Evolutionary conservation across 2,113 vertebrate genomes (phyloP), one percentile per base, ranked within the genome.

Genomic region (Nanorana parkeri): DNA sequence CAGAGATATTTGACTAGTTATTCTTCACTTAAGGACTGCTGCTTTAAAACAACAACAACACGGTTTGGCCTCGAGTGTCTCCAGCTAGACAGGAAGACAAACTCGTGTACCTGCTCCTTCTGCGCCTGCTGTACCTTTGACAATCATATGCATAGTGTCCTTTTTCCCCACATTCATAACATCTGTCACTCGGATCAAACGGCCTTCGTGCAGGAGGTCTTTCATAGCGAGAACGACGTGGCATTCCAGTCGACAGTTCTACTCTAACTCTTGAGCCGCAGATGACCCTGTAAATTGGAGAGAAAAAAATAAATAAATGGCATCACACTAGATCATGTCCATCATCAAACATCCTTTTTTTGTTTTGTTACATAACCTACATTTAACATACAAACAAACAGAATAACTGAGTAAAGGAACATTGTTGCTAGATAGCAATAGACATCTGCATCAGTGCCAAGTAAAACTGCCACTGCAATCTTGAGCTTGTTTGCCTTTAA

Each of bases 121-220:
- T 90, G 3, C 94, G 90, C 0, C 95, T 93, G 67, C 95, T 94
- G 87, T 95, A 96, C 71, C 95, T 95, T 68, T 95, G 95, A 71
- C 95, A 96, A 85, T 96, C 95, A 80, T 96, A 96, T 78, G 95
- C 95, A 88, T 96, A 96, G 91, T 96, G 95, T 84, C 95, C 95
- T 90, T 94, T 96, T 89, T 96, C 95, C 10, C 95, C 95, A 86
- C 95, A 96, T 73, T 96, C 95, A 67, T 96, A 96, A 84, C 95
- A 96, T 77, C 95, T 93, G 89, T 96, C 95, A 72, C 93, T 95
- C 2, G 95, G 95, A 88, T 96, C 95, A 83, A 96, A 96, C 60
- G 95, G 94, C 56, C 94, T 91, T 10, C 94, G 91, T 0, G 94
- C 93, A 5, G 94, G 94, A n/a, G 94, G 93, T 36, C 95, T 90